Conservation (phyloP, 2,888 invertebrate species). For the Glomeris marginata region DNA sequence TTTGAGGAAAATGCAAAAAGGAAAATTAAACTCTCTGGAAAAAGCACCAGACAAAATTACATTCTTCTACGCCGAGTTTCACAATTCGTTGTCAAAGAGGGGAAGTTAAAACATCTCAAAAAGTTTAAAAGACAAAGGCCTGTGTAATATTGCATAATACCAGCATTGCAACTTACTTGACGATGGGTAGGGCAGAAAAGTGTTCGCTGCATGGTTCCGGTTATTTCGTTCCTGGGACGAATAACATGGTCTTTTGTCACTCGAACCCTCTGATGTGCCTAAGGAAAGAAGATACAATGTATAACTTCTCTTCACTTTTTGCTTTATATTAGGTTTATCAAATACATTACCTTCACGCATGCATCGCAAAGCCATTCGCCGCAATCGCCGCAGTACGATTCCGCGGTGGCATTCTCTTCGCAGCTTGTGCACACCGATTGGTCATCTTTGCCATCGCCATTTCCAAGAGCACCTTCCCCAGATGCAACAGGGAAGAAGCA, state of each 20-base stretch:
- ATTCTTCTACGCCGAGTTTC: too few relatives aligned
- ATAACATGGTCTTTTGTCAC: slow-evolving; percentile 88
- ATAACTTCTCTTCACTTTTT: too few relatives aligned
- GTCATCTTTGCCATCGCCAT: slow-evolving; percentile 13
- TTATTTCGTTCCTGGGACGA: slow-evolving; percentile 65
- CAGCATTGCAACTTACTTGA: slow-evolving; percentile 32
- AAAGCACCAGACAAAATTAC: too few relatives aligned
- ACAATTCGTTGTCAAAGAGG: too few relatives aligned
- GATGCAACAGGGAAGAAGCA: slow-evolving; percentile 58
- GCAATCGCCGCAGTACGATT: slow-evolving; percentile 80
- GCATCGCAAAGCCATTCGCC: slow-evolving; percentile 81
- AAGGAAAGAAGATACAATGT: slow-evolving; percentile 29
- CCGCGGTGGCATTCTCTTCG: slow-evolving; percentile 64
- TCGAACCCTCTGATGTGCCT: slow-evolving; percentile 79
- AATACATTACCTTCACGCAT: slow-evolving; percentile 45
- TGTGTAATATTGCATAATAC: too few relatives aligned
- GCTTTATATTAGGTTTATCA: too few relatives aligned
- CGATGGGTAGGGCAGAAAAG: slow-evolving; percentile 61
- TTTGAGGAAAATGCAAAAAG: too few relatives aligned
- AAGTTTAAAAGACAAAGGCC: too few relatives aligned
- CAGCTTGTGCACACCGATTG: slow-evolving; percentile 58
- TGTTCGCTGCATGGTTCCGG: slow-evolving; percentile 42
- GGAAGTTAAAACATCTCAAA: too few relatives aligned
- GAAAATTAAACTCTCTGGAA: too few relatives aligned
- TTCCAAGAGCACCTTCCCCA: slow-evolving; percentile 36